Base-by-base conservation (phyloP, 2,113 vertebrate genomes). In the Tursiops truncatus region DNA sequence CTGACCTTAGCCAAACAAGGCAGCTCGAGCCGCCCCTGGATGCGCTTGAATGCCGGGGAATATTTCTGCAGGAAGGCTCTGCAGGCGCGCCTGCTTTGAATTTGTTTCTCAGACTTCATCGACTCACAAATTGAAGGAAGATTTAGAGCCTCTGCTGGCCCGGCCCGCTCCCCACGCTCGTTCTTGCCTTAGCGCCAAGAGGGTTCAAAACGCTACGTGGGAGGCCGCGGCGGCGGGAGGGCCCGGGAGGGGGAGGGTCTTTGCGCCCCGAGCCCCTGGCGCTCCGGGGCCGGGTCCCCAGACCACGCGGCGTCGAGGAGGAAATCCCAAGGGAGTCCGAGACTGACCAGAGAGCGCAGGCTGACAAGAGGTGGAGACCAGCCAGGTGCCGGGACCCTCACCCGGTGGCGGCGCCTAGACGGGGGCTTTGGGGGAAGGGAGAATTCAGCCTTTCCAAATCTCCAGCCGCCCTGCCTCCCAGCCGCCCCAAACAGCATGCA, bases 1-100 rank as follows among this genome's bases (percentile, higher is more conserved):
- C 99, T 99, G 99, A 99, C 99, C 99, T 99, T 99, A 99, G 99
- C 99, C 99, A 99, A 99, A 99, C 99, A 99, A 99, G 99, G 99
- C 99, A 99, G 98, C 99, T 98, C 98, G 97, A 98, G 99, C 99
- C 99, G 99, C 99, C 99, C 98, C 98, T 98, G 98, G 99, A 99
- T 99, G 99, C 99, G 99, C 99, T 99, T 99, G 99, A 99, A 99
- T 99, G 99, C 98, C 98, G 99, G 97, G 98, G 99, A 99, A 99
- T 99, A 99, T 99, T 99, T 99, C 99, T 99, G 99, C 98, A 98
- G 98, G 99, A 99, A 98, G 98, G 98, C 98, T 99, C 99, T 99
- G 98, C 98, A 99, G 99, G 99, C 98, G 98, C 99, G 99, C 99
- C 99, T 99, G 99, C 99, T 99, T 99, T 99, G 99, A 99, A 99